Base-by-base conservation (phyloP, 2,113 vertebrate genomes). In the Actenoides hombroni region DNA sequence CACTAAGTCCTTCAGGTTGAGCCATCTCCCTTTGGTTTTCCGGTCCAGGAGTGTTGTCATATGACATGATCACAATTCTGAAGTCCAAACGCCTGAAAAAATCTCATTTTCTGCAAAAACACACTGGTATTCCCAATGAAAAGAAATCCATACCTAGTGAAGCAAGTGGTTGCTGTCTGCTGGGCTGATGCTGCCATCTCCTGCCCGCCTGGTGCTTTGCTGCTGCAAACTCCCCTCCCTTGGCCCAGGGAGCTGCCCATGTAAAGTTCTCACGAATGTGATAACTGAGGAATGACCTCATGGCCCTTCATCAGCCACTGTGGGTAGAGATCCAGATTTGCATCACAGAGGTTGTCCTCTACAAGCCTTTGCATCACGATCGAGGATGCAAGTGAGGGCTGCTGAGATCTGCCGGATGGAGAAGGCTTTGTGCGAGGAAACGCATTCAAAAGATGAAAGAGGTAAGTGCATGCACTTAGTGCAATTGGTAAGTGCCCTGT, bases 121-220 rank as follows among this genome's bases (percentile, higher is more conserved):
- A 1, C 7, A 0, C 4, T 0, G 5, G 6, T 5, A 4, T 9
- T 91, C 23, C 53, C n/a, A 6, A 4, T 0, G 14, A 5, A 3
- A 21, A 40, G 37, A 6, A 59, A 33, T 8, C 19, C 39, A 20
- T 2, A 2, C 2, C 18, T 2, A 2, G 12, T 1, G 13, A 17
- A 53, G 71, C 65, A 7, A 15, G 23, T 0, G 0, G 9, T 11
- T 51, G 57, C 69, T 17, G 48, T 89, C 57, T 76, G 18, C 76
- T 48, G 90, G 51, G 77, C 94, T 84, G 80, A 46, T 96, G 94
- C 90, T 96, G 96, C 96, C 96, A 97, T 75, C 96, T 96, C 8
- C 96, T 95, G 96, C 20, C 70, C 65, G 15, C 4, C 42, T 1
- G 12, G 23, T 26, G 39, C 59, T 85, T 76, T 56, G 91, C 95